phyloP scores from a whole-genome alignment of 2,888 invertebrate species.

The Agrochola circellaris region DNA sequence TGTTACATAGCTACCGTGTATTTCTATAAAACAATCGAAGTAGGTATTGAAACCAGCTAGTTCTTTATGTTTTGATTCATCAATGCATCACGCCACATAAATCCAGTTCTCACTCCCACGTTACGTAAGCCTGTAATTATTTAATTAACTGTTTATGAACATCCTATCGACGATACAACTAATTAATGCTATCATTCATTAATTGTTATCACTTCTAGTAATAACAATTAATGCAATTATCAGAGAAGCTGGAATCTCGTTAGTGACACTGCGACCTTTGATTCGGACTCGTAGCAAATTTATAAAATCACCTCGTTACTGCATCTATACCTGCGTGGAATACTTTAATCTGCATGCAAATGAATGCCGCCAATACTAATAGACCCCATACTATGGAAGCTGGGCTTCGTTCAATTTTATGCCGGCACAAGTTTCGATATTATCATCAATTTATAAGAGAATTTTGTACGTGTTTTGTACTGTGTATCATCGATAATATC shows the following conservation, averaged over 20 bases:
- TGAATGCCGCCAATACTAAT: constrained; percentile 86
- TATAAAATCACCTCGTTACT: constrained; percentile 73
- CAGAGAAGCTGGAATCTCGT: constrained; percentile 47
- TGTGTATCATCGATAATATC: constrained; percentile 21
- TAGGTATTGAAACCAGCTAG: neutral
- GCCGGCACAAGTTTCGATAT: constrained; percentile 33
- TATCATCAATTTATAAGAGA: constrained; percentile 40
- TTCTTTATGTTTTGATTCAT: constrained; percentile 8
- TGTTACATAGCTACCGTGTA: constrained; percentile 5
- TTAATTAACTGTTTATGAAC: constrained; percentile 26
- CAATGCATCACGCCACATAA: constrained; percentile 4
- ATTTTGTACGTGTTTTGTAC: constrained; percentile 20
- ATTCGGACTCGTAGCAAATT: constrained; percentile 55
- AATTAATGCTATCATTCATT: constrained; percentile 39
- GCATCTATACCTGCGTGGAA: constrained; percentile 73
- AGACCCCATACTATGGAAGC: constrained; percentile 73
- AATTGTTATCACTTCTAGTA: constrained; percentile 26
- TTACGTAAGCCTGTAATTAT: constrained; percentile 16
- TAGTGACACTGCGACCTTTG: constrained; percentile 55
- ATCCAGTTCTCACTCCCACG: constrained; percentile 6
- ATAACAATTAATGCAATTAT: constrained; percentile 37
- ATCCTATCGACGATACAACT: constrained; percentile 14
- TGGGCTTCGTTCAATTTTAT: constrained; percentile 64
- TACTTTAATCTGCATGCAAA: constrained; percentile 87
- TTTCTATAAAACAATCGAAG: constrained; percentile 18